Base-by-base conservation (phyloP, 1,140 invertebrate species). In the Camponotus vicinus region DNA sequence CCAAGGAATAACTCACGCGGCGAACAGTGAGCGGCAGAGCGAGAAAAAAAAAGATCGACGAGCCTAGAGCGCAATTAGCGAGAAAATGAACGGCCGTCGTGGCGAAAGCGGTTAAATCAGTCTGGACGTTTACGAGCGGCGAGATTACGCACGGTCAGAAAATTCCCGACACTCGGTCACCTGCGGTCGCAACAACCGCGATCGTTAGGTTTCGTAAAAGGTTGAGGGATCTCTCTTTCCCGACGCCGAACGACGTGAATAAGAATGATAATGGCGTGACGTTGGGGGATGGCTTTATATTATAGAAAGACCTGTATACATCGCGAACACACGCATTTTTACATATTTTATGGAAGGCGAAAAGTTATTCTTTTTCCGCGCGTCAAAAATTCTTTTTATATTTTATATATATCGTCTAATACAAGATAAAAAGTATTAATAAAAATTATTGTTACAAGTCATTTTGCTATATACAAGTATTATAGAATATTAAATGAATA, bases 21-120 rank as follows among this genome's bases (percentile, higher is more conserved):
- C 18, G 45, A 11, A 86, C 21, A 40, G 77, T 37, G 32, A 70
- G 64, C 11, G 57, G 18, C 37, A 57, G 11, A 52, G 49, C 8
- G 21, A 49, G 61, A 69, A 27, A 18, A 63, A 27, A 49, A 88
- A 89, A 86, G 88, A 91, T 92, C 82, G 87, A 90, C 86, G 87
- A 79, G 82, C 57, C 40, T 86, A 86, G 88, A 87, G 78, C 83
- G 86, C 87, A 88, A 93, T 93, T 91, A 88, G 86, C 84, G 76
- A 86, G 89, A 90, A 90, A 91, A 93, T 92, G 84, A 86, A 92
- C 86, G 89, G 85, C 77, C 80, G 86, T 89, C 87, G 86, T 32
- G 86, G 70, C 88, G 88, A 91, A 89, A 91, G 84, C 90, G 85
- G 80, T 88, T 93, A 93, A 93, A 93, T 93, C 92, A 93, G 88